These are phyloP conservation scores for Phyto melanocephala DNA, from an alignment of 2,888 invertebrate species.

Conservation along the genomic window DNA sequence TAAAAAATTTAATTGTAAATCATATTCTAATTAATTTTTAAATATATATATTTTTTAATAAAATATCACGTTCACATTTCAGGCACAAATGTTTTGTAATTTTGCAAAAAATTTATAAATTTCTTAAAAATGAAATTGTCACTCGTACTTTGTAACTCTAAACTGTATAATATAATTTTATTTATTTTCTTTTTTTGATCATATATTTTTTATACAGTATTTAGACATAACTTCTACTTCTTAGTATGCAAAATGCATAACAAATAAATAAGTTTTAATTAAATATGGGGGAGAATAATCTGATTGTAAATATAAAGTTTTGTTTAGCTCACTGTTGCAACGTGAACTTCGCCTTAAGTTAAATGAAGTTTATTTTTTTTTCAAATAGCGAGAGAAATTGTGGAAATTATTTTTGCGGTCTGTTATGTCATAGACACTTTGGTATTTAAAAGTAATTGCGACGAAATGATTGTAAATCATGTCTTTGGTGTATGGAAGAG, in stretches of 20 bases:
- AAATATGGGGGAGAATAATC: background rate
- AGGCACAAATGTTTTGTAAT: background rate
- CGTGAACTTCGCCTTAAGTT: too few relatives aligned
- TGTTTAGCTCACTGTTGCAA: too few relatives aligned
- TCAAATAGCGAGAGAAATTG: background rate
- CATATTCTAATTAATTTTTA: background rate
- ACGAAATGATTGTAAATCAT: too few relatives aligned
- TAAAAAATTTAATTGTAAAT: background rate
- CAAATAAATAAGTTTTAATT: background rate
- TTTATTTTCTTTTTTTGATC: background rate
- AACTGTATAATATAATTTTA: background rate
- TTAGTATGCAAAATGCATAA: background rate
- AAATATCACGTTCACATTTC: background rate
- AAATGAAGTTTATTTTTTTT: background rate
- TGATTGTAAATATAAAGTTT: background rate
- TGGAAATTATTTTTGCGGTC: background rate
- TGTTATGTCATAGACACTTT: background rate
- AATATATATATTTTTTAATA: background rate
- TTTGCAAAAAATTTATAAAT: background rate
- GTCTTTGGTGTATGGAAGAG: too few relatives aligned
- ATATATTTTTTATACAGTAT: background rate
- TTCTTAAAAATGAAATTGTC: background rate
- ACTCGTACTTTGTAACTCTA: background rate
- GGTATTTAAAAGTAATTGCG: background rate
- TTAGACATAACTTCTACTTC: background rate